Evolutionary conservation across 1,140 invertebrate genomes (phyloP), one percentile per base, ranked within the genome.

Genomic region (Dendrolimus kikuchii): DNA sequence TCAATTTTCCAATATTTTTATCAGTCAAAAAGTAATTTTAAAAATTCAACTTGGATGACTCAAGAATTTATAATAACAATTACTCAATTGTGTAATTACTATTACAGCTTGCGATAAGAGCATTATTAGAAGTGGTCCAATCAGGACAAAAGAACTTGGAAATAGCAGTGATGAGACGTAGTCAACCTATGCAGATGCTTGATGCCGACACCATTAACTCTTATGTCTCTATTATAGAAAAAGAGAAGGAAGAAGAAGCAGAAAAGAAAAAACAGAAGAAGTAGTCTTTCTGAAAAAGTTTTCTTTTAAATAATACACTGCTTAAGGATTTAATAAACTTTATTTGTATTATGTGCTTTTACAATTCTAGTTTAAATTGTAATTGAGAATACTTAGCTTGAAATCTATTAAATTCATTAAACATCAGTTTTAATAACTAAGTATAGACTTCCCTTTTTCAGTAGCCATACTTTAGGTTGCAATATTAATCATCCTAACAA

Each of bases 71-170:
- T 23, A 23, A 23, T 23, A 23, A 23, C 23, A 23, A 23, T 23
- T 23, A 2, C 3, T 23, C 1, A 23, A 47, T 38, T 49, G 38
- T 46, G 39, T 39, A 39, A 40, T 38, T 4, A 47, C 36, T 7
- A 7, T 56, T 77, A n/a, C 62, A 98, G 90, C 89, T 99, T 61
- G 97, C 98, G 6, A 96, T 99, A 63, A 93, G 94, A 79, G 98
- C 98, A n/a, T 89, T 99, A 8, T 86, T 99, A 37, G 98, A 99
- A 90, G 98, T 99, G 36, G 99, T 99, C 1, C 99, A 99, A 77
- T 97, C 96, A 6, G 97, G 98, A 0, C 96, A 97, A 63, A 99
- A 99, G 82, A 99, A 99, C 89, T 89, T 99, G 59, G 99, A 99
- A 89, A 96, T 99, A 66, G 97, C 98, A 45, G 95, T 99, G 5